phyloP scores from a whole-genome alignment of 1,140 invertebrate species.

The Arion vulgaris region DNA sequence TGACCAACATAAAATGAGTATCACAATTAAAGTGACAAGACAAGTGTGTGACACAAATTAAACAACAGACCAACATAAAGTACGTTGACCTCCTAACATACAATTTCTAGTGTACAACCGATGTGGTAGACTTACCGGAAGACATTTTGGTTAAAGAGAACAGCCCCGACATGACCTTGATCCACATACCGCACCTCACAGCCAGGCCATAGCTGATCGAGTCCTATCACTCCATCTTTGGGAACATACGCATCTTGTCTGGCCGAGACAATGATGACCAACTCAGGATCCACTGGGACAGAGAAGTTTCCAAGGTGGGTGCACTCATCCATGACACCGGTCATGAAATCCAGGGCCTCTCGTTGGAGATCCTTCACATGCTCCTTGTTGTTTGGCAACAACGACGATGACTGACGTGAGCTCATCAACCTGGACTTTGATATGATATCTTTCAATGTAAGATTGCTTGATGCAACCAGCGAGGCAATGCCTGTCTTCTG shows the following conservation, averaged over 20 bases:
- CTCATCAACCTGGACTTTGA: constrained; percentile 39
- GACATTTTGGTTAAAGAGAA: constrained; percentile 86
- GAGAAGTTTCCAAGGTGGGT: constrained; percentile 96
- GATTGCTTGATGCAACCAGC: background rate
- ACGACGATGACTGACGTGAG: background rate
- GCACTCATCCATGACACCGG: constrained; percentile 98
- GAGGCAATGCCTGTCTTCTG: background rate
- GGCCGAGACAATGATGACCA: constrained; percentile 70
- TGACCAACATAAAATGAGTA: no score
- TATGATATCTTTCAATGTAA: constrained; percentile 33
- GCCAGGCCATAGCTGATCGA: constrained; percentile 93
- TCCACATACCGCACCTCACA: constrained; percentile 86
- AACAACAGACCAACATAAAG: no score
- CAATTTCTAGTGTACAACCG: background rate
- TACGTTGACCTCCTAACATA: no score
- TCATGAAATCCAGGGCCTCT: constrained; percentile 88
- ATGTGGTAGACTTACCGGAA: constrained; percentile 81
- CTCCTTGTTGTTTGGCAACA: background rate
- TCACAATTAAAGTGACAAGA: no score
- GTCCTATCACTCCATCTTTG: constrained; percentile 83
- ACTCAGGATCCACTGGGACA: constrained; percentile 81
- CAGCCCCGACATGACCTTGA: constrained; percentile 91
- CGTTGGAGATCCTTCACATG: constrained; percentile 35
- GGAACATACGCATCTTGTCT: constrained; percentile 93
- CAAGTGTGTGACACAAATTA: no score